Conservation (phyloP, 2,888 invertebrate species). For the Parnassius apollo region DNA sequence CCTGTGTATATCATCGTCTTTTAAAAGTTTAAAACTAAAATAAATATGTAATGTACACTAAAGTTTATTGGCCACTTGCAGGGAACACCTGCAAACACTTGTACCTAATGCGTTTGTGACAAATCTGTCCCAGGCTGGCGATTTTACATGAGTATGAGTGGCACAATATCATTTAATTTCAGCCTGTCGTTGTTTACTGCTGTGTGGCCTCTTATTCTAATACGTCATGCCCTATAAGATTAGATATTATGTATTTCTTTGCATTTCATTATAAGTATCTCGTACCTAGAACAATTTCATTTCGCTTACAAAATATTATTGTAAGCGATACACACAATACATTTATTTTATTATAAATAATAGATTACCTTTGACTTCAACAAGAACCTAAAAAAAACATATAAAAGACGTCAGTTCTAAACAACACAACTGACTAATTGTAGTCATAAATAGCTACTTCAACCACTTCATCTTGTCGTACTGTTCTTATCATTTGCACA, state of each 20-base stretch:
- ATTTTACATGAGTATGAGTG: no score
- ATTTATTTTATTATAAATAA: slow-evolving; percentile 9
- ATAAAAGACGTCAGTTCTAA: slow-evolving; percentile 6
- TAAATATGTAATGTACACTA: slow-evolving; percentile 48
- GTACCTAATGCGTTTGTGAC: slow-evolving; percentile 27
- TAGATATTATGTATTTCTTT: slow-evolving; percentile 41
- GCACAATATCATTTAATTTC: no score
- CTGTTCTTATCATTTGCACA: slow-evolving; percentile 11
- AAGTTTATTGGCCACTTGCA: slow-evolving; percentile 60
- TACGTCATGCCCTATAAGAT: slow-evolving; percentile 64
- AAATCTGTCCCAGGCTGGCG: slow-evolving; percentile 8
- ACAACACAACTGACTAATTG: slow-evolving; percentile 18
- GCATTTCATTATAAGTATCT: slow-evolving; percentile 16
- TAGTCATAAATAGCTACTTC: slow-evolving; percentile 5
- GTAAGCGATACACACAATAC: not conserved
- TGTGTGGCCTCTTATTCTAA: no score
- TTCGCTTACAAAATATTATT: slow-evolving; percentile 14
- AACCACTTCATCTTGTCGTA: slow-evolving; percentile 12
- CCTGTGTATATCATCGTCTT: slow-evolving; percentile 37
- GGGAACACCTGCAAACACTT: slow-evolving; percentile 55
- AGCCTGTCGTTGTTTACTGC: no score
- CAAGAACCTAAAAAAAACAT: slow-evolving; percentile 8
- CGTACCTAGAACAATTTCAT: slow-evolving; percentile 3
- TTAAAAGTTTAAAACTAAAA: slow-evolving; percentile 49
- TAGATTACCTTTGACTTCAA: slow-evolving; percentile 9